These are phyloP conservation scores for Aplodontia rufa DNA, from an alignment of 2,113 vertebrate species.

Conservation along the genomic window DNA sequence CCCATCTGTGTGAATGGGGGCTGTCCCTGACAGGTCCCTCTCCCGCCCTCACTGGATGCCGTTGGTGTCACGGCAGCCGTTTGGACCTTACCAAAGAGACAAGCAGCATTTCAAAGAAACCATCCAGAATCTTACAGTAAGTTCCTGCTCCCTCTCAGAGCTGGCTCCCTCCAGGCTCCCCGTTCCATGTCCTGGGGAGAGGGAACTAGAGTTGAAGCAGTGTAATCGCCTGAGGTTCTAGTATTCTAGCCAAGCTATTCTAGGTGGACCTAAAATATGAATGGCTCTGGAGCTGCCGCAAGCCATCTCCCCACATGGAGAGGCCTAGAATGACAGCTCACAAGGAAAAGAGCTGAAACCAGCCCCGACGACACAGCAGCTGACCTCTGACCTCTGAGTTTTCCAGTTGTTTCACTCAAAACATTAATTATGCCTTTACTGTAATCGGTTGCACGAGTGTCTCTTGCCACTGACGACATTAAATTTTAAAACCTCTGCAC, in stretches of 20 bases:
- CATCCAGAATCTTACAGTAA: background rate
- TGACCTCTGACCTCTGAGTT: background rate
- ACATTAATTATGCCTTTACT: background rate
- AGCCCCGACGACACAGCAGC: background rate
- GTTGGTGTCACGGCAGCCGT: background rate
- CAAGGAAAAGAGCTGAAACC: background rate
- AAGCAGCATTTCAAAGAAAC: background rate
- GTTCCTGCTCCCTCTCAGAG: background rate
- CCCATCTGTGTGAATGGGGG: background rate
- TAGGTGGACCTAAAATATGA: background rate
- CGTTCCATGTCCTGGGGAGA: background rate
- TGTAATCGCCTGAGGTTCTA: background rate
- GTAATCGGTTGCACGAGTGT: background rate
- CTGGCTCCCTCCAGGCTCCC: background rate
- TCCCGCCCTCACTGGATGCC: background rate
- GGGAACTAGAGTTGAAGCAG: background rate
- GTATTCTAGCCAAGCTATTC: background rate
- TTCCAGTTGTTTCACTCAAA: background rate
- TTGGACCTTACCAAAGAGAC: background rate
- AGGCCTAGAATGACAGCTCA: background rate
- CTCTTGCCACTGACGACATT: background rate
- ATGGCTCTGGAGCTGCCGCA: background rate
- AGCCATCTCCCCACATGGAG: background rate
- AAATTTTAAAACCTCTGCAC: slow-evolving; percentile 8
- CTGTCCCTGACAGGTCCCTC: background rate